Evolutionary conservation across 2,113 vertebrate genomes (phyloP), one percentile per base, ranked within the genome.

Genomic region (Ascaphus truei): DNA sequence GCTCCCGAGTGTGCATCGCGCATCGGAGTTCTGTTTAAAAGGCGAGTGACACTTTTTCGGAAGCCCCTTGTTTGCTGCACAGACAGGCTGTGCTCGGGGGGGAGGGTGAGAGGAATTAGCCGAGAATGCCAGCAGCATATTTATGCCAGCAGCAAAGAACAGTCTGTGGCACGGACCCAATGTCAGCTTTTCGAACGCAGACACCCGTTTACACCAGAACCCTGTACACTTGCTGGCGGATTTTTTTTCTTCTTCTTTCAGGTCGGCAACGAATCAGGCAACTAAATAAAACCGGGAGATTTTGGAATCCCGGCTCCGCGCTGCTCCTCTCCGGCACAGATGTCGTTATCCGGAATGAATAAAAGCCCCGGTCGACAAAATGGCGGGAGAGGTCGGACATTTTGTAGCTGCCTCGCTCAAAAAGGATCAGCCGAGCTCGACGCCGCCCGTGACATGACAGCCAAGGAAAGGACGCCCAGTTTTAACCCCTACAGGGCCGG

Each of bases 371-470:
- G 36, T 37, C 83, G 74, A 91, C 86, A 92, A 91, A 90, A 93
- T 92, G 92, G 89, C 76, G 75, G 74, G 81, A 73, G 2, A 74
- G 79, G 86, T 84, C 84, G 83, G 90, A 88, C 88, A 92, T 92
- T 91, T 93, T 91, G 84, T 85, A 58, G 47, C 59, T 39, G 55
- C 55, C 29, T 69, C 23, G 6, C 43, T 48, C 25, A 10, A 31
- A 16, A 29, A 27, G n/a, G 25, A 43, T 66, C 53, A 36, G 50
- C 50, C 30, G 48, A 53, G 33, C 25, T 55, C 25, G n/a, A n/a
- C n/a, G n/a, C n/a, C n/a, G n/a, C n/a, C n/a, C n/a, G n/a, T n/a
- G n/a, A n/a, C n/a, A n/a, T n/a, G n/a, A n/a, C 23, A 23, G n/a
- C 23, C 33, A 43, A 68, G 16, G 64, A 68, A 47, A 68, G 43